Base-by-base conservation (phyloP, 2,797 vertebrate species). In the Basileuterus tristriatus region DNA sequence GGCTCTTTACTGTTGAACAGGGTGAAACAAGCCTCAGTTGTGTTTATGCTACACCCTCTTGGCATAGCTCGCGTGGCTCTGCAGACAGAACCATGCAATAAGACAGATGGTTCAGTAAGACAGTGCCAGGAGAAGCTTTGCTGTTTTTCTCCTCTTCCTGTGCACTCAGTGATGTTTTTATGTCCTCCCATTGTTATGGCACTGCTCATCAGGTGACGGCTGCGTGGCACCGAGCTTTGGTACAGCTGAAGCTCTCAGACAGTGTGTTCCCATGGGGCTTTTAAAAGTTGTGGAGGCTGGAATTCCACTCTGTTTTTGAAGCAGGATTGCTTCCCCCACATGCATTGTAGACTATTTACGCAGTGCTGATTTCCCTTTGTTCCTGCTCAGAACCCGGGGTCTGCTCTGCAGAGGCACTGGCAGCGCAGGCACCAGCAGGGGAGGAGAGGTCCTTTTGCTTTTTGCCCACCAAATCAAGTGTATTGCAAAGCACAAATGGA, bases 81-180 rank as follows among this genome's bases (percentile, higher is more conserved):
- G 79, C 94, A 96, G 92, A 83, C 94, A 91, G 92, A 93, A 15
- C 91, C 88, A 56, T 89, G 95, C 89, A 91, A 2, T 87, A 81
- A 95, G 94, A 95, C 96, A 97, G 95, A 96, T 96, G 96, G 95
- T 92, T 95, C 93, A 88, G 26, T 67, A 65, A 58, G 89, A 81
- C 4, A 0, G 89, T 96, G 94, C 91, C 94, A 96, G 94, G 93
- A 94, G 89, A 75, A 88, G 95, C 80, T 91, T 90, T 96, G 96
- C 94, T 95, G 96, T 41, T 94, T 96, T 93, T 90, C 94, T 91
- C 52, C 67, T 65, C 89, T 93, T 94, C 87, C 92, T 89, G 74
- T 88, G 84, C 80, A 80, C 70, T 71, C 60, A 71, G 68, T 43
- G 36, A 20, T 83, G 92, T 30, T 90, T 91, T 95, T 91, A 74